Evolutionary conservation across 2,797 vertebrate species (phyloP), one percentile per base, ranked within the genome.

Genomic region (Holocentrus rufus): DNA sequence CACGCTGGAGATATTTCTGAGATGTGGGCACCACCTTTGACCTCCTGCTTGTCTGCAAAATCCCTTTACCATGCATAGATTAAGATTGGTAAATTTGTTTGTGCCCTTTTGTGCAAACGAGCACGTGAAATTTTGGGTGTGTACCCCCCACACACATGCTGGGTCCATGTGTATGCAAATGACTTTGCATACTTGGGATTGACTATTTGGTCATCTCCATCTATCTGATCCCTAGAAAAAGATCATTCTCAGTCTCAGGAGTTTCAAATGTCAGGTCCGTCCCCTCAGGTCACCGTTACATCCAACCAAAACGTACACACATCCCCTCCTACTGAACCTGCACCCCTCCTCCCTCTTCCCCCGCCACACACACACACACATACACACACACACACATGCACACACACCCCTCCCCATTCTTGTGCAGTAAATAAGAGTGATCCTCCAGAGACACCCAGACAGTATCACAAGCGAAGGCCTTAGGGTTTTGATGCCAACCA

Each of bases 361-460:
- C 49, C 56, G 52, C 49, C 69, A 52, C 20, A 5, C n/a, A 9
- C 47, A 27, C 25, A 27, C 25, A 27, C 49, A 14, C 39, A 13
- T 3, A 11, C 39, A 14, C 11, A 13, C 36, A 39, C 50, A 44
- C 31, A 6, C 49, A 15, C 42, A 4, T 2, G 4, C 42, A 14
- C 11, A 13, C 36, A 39, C 55, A 44, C 39, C 63, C 59, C 80
- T 50, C 65, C 70, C 76, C 47, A 9, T 69, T 69, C 72, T 79
- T 74, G 31, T 34, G 60, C 25, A 88, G 83, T 84, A 87, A 85
- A 94, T 94, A 95, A 94, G 87, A 94, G 87, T 15, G 81, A 74
- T 68, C 67, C 52, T 65, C 65, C 20, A 39, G 46, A 20, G 72
- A 44, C 22, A 4, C 39, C 22, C 42, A 18, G 25, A 11, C 69